phyloP scores from a whole-genome alignment of 2,888 invertebrate species.

The Xestia ashworthii region DNA sequence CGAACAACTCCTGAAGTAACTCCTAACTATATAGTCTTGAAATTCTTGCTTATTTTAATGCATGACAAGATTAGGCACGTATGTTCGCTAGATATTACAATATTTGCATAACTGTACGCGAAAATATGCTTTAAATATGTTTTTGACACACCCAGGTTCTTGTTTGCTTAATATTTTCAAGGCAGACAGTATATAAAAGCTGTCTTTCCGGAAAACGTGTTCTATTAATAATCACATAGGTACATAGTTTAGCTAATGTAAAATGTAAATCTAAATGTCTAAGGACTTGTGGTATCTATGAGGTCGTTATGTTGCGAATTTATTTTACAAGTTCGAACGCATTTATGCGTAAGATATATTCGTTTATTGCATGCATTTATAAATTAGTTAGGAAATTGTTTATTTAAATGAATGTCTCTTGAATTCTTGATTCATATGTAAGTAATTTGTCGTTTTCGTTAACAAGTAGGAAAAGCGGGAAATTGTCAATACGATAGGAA shows the following conservation, averaged over 20 bases:
- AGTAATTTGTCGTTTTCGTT: too few species aligned
- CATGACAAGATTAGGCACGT: conserved; percentile 44
- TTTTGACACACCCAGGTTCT: conserved; percentile 7
- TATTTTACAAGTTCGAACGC: conserved; percentile 15
- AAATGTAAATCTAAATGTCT: conserved; percentile 20
- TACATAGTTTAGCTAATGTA: conserved; percentile 23
- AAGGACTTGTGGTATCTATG: conserved; percentile 1
- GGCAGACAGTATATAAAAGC: conserved; percentile 13
- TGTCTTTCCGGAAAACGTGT: conserved; percentile 18
- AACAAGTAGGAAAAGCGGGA: not conserved
- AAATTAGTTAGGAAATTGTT: not conserved
- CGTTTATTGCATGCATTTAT: not conserved
- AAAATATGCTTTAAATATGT: conserved; percentile 23
- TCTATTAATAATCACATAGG: not conserved
- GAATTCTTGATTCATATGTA: not conserved
- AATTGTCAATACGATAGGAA: too few species aligned
- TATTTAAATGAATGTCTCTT: not conserved
- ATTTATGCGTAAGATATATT: not conserved
- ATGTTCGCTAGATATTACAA: not conserved
- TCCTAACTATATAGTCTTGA: conserved; percentile 1
- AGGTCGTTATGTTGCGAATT: not conserved
- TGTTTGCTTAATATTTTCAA: conserved; percentile 32
- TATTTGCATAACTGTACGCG: conserved; percentile 38
- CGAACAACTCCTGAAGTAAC: not conserved
- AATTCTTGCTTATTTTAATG: conserved; percentile 13